Percentiles rank a stretch among this genome's conserved stretches.
Evolutionary conservation across 1,140 invertebrate genomes (phyloP).

Genomic region (Melanaphis sacchari): DNA sequence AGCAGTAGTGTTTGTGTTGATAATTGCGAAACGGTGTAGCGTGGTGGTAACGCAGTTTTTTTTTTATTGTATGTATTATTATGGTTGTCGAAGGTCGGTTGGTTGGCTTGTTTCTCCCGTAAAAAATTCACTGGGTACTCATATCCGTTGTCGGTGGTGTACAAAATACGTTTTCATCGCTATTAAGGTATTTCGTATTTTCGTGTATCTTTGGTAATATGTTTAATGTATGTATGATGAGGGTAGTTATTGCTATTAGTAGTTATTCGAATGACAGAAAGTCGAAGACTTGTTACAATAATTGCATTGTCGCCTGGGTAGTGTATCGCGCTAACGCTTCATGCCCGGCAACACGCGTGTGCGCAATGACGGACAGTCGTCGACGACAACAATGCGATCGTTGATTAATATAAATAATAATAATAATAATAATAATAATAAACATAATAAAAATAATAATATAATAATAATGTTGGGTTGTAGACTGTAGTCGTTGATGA

Average conservation of each 20-base stretch:
- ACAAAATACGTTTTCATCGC: background rate
- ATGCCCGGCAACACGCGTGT: background rate
- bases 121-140: too few species aligned
- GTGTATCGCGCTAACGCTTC: background rate
- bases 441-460: conserved; percentile 28
- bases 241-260: background rate
- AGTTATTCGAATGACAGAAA: background rate
- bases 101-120: background rate
- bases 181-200: background rate
- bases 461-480: background rate
- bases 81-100: conserved; percentile 51
- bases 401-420: conserved; percentile 51
- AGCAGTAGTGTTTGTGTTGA: background rate
- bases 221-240: background rate
- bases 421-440: background rate
- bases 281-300: background rate
- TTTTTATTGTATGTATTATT: background rate
- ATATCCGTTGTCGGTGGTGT: background rate
- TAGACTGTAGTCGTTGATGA: conserved; percentile 13
- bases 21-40: background rate
- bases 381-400: conserved; percentile 34
- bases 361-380: background rate
- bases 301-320: background rate
- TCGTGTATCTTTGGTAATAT: background rate
- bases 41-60: background rate